Evolutionary conservation across 2,113 vertebrate species (phyloP).

Genomic region (Phrynocephalus versicolor): DNA sequence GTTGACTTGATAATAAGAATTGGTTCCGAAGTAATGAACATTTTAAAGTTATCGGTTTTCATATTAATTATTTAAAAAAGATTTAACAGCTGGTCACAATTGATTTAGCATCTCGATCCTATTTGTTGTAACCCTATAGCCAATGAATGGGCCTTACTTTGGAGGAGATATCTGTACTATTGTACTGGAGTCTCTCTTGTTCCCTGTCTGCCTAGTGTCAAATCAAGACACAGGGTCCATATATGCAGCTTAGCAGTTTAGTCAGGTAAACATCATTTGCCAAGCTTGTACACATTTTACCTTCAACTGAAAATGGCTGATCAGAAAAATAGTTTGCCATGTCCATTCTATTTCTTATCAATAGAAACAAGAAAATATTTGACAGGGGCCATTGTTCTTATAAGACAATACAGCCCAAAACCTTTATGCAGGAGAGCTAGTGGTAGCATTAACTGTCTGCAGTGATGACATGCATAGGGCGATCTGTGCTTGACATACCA

Average conservation of each 20-base stretch:
- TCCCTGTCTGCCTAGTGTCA: neutral
- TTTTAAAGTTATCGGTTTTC: conserved; percentile 52
- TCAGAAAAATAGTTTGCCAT: conserved; percentile 36
- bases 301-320: conserved; percentile 36
- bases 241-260: no score
- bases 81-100: neutral
- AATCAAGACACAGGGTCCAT: neutral
- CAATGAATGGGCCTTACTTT: no score
- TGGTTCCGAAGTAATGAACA: neutral
- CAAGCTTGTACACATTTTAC: neutral
- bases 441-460: conserved; percentile 43
- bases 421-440: conserved; percentile 25
- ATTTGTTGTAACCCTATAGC: neutral
- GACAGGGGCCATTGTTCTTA: conserved; percentile 3
- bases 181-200: neutral
- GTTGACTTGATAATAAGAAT: neutral
- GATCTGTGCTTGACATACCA: conserved; percentile 49
- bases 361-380: conserved; percentile 41
- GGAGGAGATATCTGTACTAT: neutral
- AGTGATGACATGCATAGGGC: conserved; percentile 38
- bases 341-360: conserved; percentile 42
- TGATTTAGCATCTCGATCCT: neutral
- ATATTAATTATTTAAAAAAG: neutral
- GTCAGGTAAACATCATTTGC: conserved; percentile 15
- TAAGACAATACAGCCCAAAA: conserved; percentile 42